phyloP scores from a whole-genome alignment of 2,797 vertebrate genomes.

The Nannoperca obscura region DNA sequence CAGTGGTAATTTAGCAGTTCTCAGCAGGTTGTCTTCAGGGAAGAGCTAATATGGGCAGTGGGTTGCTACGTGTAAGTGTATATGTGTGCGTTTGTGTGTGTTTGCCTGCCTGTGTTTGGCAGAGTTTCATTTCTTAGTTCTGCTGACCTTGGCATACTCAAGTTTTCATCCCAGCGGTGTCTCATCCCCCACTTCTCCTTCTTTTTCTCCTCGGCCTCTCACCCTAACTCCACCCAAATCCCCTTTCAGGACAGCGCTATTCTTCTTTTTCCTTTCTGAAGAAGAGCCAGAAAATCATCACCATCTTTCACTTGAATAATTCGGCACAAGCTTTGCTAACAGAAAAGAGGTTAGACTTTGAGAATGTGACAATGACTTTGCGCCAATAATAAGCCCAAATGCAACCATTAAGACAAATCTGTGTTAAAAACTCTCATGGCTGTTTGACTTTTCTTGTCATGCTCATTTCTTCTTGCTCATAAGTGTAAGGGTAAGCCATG shows the following conservation, averaged over 20 bases:
- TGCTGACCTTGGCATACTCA: constrained; percentile 78
- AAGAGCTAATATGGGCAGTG: constrained; percentile 52
- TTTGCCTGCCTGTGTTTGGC: constrained; percentile 42
- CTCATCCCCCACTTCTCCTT: constrained; percentile 51
- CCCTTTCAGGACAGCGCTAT: constrained; percentile 32
- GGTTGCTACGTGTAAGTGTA: constrained; percentile 23
- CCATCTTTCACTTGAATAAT: constrained; percentile 45
- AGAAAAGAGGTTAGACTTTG: constrained; percentile 15
- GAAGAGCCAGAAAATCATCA: constrained; percentile 30
- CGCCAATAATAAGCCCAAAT: constrained; percentile 16
- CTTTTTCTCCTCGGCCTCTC: constrained; percentile 39
- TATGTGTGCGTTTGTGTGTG: neutral
- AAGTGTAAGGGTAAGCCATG: constrained; percentile 40
- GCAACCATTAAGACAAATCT: constrained; percentile 34
- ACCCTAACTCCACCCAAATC: constrained; percentile 48
- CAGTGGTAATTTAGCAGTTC: constrained; percentile 66
- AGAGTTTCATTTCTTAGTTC: constrained; percentile 65
- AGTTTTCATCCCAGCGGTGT: constrained; percentile 64
- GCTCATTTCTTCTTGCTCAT: constrained; percentile 59
- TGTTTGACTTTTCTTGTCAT: constrained; percentile 69
- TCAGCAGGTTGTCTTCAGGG: constrained; percentile 72
- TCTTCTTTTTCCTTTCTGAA: constrained; percentile 31
- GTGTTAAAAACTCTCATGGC: constrained; percentile 39
- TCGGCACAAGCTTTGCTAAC: constrained; percentile 22
- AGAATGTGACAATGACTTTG: constrained; percentile 3